These are phyloP conservation scores for Ictalurus furcatus DNA, from an alignment of 2,113 vertebrate genomes.

Conservation along the genomic window DNA sequence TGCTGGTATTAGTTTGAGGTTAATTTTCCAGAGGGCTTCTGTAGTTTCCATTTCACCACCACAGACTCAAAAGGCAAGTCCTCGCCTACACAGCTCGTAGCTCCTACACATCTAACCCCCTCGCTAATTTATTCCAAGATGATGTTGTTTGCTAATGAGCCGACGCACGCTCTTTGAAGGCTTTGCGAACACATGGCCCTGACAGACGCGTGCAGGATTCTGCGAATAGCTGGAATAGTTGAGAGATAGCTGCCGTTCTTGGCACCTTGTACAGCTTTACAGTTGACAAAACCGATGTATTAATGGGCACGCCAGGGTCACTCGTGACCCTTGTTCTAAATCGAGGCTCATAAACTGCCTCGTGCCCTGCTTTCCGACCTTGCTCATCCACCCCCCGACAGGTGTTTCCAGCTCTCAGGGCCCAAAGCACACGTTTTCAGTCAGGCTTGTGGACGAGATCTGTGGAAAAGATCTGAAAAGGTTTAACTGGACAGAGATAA, in stretches of 20 bases:
- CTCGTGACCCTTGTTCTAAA: slow-evolving; percentile 60
- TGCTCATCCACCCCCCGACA: slow-evolving; percentile 40
- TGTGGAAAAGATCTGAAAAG: background rate
- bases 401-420: slow-evolving; percentile 11
- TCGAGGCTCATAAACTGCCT: slow-evolving; percentile 45
- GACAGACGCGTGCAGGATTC: slow-evolving; percentile 43
- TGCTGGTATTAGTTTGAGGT: slow-evolving; percentile 5
- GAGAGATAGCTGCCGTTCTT: slow-evolving; percentile 61
- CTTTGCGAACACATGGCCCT: slow-evolving; percentile 49
- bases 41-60: background rate
- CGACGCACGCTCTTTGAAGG: slow-evolving; percentile 19
- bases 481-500: slow-evolving; percentile 17
- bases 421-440: background rate
- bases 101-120: slow-evolving; percentile 26
- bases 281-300: slow-evolving; percentile 64
- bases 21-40: slow-evolving; percentile 5
- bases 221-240: slow-evolving; percentile 60
- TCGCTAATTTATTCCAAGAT: slow-evolving; percentile 28
- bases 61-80: slow-evolving; percentile 9
- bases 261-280: slow-evolving; percentile 66
- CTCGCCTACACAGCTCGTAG: slow-evolving; percentile 8
- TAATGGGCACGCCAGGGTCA: slow-evolving; percentile 37
- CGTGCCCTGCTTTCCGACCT: slow-evolving; percentile 28
- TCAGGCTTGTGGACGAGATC: background rate
- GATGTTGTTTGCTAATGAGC: slow-evolving; percentile 18